These are phyloP conservation scores for Taenaris catops DNA, from an alignment of 2,888 invertebrate genomes.

Conservation along the genomic window DNA sequence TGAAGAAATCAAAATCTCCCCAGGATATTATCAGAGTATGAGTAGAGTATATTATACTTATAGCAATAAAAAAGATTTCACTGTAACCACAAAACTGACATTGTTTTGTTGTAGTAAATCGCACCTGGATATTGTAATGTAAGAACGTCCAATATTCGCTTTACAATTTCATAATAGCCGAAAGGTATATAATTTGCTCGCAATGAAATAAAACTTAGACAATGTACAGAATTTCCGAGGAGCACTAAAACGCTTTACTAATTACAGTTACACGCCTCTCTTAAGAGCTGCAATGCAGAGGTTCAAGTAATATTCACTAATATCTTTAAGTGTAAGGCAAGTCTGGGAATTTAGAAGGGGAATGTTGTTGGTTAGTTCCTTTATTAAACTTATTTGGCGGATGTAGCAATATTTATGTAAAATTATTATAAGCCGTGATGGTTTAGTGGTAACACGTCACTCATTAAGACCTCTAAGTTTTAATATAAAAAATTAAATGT, in stretches of 20 bases:
- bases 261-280: slow-evolving; percentile 47
- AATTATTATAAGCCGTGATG: no score
- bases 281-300: slow-evolving; percentile 59
- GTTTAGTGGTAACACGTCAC: no score
- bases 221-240: slow-evolving; percentile 29
- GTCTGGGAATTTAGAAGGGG: slow-evolving; percentile 18
- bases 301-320: slow-evolving; percentile 54
- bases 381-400: slow-evolving; percentile 7
- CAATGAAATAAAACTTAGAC: slow-evolving; percentile 35
- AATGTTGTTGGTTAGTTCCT: slow-evolving; percentile 15
- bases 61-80: no score
- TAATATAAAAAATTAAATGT: no score
- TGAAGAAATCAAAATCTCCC: no score
- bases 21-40: no score
- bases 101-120: no score
- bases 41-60: no score
- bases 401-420: no score
- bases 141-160: slow-evolving; percentile 4
- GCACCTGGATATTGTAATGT: slow-evolving; percentile 1
- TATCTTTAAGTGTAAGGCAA: slow-evolving; percentile 47
- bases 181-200: slow-evolving; percentile 28
- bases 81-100: no score
- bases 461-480: no score
- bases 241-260: slow-evolving; percentile 50
- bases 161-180: slow-evolving; percentile 13